Percentiles rank a stretch among this genome's conserved stretches.
phyloP scores from a whole-genome alignment of 2,113 vertebrate species.

The Phalacrocorax carbo region DNA sequence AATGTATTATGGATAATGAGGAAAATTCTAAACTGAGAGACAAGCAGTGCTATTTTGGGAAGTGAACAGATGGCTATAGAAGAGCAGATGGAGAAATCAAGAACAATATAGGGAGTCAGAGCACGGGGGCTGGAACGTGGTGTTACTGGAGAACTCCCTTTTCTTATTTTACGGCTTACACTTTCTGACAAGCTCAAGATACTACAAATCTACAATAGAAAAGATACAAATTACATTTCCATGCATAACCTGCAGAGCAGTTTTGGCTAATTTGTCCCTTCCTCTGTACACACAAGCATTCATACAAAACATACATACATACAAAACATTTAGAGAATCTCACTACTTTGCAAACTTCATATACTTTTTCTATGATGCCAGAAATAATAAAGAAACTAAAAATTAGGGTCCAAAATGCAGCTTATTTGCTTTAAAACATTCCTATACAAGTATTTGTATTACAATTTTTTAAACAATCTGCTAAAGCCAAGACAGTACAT shows the following conservation, averaged over 20 bases:
- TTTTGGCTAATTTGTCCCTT: neutral
- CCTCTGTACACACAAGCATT: neutral
- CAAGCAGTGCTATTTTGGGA: constrained; percentile 41
- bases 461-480: neutral
- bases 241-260: neutral
- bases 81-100: constrained; percentile 24
- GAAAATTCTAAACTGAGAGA: constrained; percentile 24
- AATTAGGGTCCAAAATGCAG: neutral
- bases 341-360: neutral
- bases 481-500: neutral
- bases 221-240: neutral
- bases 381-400: neutral
- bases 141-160: neutral
- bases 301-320: neutral
- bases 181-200: neutral
- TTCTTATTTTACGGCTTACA: neutral
- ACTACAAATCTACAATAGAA: neutral
- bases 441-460: neutral
- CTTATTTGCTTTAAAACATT: neutral
- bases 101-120: neutral
- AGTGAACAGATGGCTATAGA: constrained; percentile 48
- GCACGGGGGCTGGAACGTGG: neutral
- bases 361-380: neutral
- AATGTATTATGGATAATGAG: constrained; percentile 3
- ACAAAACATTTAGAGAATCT: neutral